Percentiles rank a stretch among this genome's conserved stretches.
Conservation (phyloP, 2,113 vertebrate species). For the Thymallus thymallus region DNA sequence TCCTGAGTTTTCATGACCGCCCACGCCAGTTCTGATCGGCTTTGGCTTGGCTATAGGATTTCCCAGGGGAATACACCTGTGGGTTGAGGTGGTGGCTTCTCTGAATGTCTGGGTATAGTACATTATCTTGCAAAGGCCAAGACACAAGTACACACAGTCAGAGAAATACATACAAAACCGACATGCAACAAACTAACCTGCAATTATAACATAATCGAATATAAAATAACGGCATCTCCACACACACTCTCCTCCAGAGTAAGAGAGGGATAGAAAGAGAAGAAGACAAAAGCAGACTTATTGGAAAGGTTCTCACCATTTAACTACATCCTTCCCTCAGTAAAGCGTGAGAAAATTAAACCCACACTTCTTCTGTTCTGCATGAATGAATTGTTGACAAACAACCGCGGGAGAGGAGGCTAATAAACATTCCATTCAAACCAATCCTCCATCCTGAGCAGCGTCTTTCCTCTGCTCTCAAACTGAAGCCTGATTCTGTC, state of each 20-base stretch:
- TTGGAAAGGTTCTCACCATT: neutral
- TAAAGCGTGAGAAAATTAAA: neutral
- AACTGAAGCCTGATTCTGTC: neutral
- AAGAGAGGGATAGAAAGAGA: too few species aligned
- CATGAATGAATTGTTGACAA: neutral
- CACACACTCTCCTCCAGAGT: neutral
- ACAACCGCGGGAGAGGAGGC: neutral
- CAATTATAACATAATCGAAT: too few species aligned
- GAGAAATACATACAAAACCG: neutral
- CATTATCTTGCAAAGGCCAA: neutral
- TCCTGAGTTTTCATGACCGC: neutral
- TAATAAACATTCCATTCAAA: neutral
- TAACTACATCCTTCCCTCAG: neutral
- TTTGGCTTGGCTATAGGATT: neutral
- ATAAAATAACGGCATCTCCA: neutral
- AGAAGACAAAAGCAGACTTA: too few species aligned
- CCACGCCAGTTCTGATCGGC: neutral
- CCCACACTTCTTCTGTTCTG: neutral
- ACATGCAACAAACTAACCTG: neutral
- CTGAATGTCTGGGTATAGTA: neutral
- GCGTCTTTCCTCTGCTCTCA: neutral
- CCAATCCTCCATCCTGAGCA: neutral
- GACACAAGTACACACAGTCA: neutral
- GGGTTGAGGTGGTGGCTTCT: neutral
- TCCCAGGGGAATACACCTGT: constrained; percentile 1